Evolutionary conservation across 2,888 invertebrate species (phyloP), one percentile per base, ranked within the genome.

Genomic region (Cacoxenus indagator): DNA sequence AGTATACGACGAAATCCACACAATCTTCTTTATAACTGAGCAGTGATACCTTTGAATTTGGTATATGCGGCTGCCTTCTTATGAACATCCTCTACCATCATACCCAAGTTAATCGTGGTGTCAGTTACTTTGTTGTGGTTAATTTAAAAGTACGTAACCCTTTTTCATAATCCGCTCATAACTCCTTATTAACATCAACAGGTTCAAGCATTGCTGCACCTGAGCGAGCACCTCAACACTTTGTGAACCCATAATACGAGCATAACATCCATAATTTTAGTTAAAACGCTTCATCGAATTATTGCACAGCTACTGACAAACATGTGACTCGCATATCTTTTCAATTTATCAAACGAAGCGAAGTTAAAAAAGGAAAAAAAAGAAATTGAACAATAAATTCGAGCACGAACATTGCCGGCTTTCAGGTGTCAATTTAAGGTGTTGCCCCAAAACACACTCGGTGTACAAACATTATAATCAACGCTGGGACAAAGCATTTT

Each of bases 391-490:
- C 22, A 51, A 62, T 19, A 43, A 61, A 61, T 29, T 29, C 11
- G 6, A 82, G 67, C 27, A 11, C 24, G n/a, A 65, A 67, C 62
- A 27, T 51, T 67, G 65, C 24, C 59, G 29, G 59, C 64, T n/a
- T 29, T 31, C 54, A 77, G 80, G 84, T 81, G 80, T 81, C 84
- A 81, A 82, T 70, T 82, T 81, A 72, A 77, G 81, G 81, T 83
- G 81, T 83, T 82, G 82, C 82, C 84, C 14, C 62, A 26, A n/a
- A 1, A 19, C 31, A 62, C 29, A 46, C 14, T 45, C 45, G 22
- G n/a, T 27, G 80, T 75, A 80, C 81, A 78, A 76, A 83, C 82
- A 83, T 83, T 84, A 72, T 69, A 80, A 83, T 80, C 82, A 83
- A 80, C 82, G 83, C 83, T 4, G 8, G 19, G 22, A 14, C 83